A percentile compares a stretch with the other conserved stretches of the same genome.
Conservation (phyloP, 2,113 vertebrate genomes). For the Dipodomys ordii region DNA sequence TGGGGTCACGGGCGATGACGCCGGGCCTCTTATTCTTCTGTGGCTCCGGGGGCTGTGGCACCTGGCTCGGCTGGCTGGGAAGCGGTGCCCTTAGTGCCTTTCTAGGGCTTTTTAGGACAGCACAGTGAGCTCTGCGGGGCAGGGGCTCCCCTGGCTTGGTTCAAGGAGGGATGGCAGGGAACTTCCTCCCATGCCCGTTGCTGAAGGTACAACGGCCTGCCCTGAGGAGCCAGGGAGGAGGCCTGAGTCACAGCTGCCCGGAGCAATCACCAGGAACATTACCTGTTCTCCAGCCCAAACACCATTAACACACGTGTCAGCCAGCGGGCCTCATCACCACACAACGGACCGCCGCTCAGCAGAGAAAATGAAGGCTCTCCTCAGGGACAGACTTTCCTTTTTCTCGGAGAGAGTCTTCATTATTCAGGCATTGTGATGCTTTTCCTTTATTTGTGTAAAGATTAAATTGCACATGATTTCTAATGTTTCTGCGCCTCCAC, state of each 20-base stretch:
- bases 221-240: constrained; percentile 93
- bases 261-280: constrained; percentile 93
- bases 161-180: constrained; percentile 85
- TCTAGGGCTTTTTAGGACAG: no score
- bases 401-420: constrained; percentile 90
- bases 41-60: no score
- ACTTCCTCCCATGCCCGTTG: constrained; percentile 92
- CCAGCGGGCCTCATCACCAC: constrained; percentile 89
- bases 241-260: constrained; percentile 92
- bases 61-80: no score
- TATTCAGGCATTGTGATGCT: constrained; percentile 94
- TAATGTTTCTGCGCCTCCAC: constrained; percentile 91
- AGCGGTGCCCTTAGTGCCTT: no score
- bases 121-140: no score
- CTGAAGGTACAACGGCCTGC: constrained; percentile 93
- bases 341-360: constrained; percentile 86
- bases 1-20: no score
- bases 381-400: constrained; percentile 90
- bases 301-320: constrained; percentile 98
- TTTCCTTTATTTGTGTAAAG: constrained; percentile 96
- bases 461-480: constrained; percentile 99
- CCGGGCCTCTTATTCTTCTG: no score
- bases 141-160: no score
- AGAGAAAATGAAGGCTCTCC: constrained; percentile 92
- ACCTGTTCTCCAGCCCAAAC: constrained; percentile 92